Conservation (phyloP, 1,140 invertebrate genomes). For the Drosophila melanogaster region DNA sequence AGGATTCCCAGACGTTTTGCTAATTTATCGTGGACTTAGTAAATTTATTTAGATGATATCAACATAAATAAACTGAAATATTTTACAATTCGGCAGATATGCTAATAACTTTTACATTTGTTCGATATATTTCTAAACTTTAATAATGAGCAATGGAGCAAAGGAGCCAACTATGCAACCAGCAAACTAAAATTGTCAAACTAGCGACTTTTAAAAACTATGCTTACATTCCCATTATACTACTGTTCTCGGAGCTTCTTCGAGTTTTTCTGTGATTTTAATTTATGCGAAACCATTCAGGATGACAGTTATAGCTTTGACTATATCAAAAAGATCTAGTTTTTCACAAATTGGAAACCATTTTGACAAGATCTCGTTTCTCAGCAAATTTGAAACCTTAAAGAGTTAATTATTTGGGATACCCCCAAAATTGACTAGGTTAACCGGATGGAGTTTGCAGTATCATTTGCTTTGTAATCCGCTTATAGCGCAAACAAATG, state of each 20-base stretch:
- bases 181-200: conserved; percentile 4
- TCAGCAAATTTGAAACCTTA: conserved; percentile 3
- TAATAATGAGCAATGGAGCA: neutral
- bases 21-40: neutral
- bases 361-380: conserved; percentile 15
- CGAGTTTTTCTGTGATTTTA: conserved; percentile 18
- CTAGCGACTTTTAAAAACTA: conserved; percentile 10
- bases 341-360: no score
- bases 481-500: conserved; percentile 46
- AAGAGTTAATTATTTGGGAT: conserved; percentile 34
- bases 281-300: conserved; percentile 22
- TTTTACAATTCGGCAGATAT: neutral
- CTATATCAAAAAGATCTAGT: no score
- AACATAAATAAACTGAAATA: neutral
- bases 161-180: no score
- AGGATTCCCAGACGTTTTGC: neutral
- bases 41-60: conserved; percentile 5
- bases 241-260: conserved; percentile 17
- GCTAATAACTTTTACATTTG: neutral
- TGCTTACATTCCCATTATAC: conserved; percentile 11
- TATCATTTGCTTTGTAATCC: conserved; percentile 48
- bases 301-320: no score
- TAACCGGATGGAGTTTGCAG: conserved; percentile 48
- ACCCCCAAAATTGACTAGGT: conserved; percentile 35
- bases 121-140: neutral